Base-by-base conservation (phyloP, 2,113 vertebrate genomes). In the Tricholaema leucomelas region DNA sequence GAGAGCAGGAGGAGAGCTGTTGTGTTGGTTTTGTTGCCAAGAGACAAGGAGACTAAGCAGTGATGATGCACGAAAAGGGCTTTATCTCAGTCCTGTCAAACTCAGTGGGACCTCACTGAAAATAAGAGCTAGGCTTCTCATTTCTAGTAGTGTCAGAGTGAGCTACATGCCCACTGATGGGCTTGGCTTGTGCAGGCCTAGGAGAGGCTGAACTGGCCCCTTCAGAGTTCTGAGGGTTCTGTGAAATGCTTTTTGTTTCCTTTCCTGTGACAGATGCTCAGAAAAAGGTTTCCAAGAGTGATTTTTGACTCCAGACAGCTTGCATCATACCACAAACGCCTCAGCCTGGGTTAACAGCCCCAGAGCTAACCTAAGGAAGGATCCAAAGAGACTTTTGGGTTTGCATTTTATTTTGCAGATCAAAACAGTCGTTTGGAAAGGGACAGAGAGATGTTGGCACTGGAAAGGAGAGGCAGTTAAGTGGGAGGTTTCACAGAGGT, bases 1-100 rank as follows among this genome's bases (percentile, higher is more conserved):
- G 52, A 59, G 40, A 61, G 38, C 27, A 74, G 25, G 1, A 27
- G 33, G 24, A 50, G 30, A 9, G 15, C 25, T 55, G 9, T 15
- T 27, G 6, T 1, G 3, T 10, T 81, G 50, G 9, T 25, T 65
- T 74, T 36, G 54, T 25, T 42, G 64, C 59, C 69, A 58, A 58
- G 46, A 72, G 15, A 71, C 52, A 46, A 85, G 27, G 40, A 54
- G 24, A 16, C 15, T 15, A 19, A 78, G 25, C 2, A 13, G 42
- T 4, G 25, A 48, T 48, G 46, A 52, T 40, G 35, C 38, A 33
- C 52, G 44, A 48, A 38, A 64, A 4, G 5, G 24, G 19, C 27
- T 33, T 36, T 9, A 20, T 63, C 55, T 59, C 18, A 27, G 0
- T n/a, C 30, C 33, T 33, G 2, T 12, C 0, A 1, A 60, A 44